Evolutionary conservation across 2,797 vertebrate species (phyloP), one percentile per base, ranked within the genome.

Genomic region (Sphaeramia orbicularis): DNA sequence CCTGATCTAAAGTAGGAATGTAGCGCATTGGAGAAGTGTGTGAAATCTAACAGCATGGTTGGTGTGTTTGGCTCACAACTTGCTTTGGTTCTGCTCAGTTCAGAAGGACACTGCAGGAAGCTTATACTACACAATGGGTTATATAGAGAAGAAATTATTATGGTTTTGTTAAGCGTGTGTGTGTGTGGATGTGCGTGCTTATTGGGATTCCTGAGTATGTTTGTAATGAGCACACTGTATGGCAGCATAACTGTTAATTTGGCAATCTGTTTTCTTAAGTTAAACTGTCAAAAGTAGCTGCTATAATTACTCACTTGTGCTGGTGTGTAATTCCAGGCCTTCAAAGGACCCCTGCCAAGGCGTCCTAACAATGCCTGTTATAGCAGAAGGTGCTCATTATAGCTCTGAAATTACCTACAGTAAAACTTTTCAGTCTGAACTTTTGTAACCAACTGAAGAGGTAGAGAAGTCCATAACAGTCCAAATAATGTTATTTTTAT

Each of bases 191-290:
- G 51, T 15, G 75, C 53, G 71, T 66, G 69, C 27, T 70, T 74
- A 57, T 49, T 47, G 62, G 59, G 73, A 76, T 42, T 53, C 48
- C 71, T 70, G 65, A 60, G 80, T 63, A 41, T 77, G 86, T 84
- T 81, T 78, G 72, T 83, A 76, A 84, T 84, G 74, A 89, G 74
- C 83, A 87, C 81, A 86, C 54, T 59, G 66, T 86, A 80, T 50
- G 87, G 87, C 81, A 83, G 85, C 42, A 58, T 71, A 82, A 87
- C 87, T 91, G 87, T 89, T 90, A 79, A 87, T 89, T 80, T 87
- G 79, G 58, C 63, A 66, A 81, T 77, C 72, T 71, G 74, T 85
- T 87, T 79, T 68, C 54, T 77, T 67, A 69, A 77, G 81, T 85
- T 84, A 73, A 85, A 86, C 71, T 76, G 77, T 89, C 76, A 74